Evolutionary conservation across 2,888 invertebrate species (phyloP), one percentile per base, ranked within the genome.

Genomic region (Lycophotia porphyrea): DNA sequence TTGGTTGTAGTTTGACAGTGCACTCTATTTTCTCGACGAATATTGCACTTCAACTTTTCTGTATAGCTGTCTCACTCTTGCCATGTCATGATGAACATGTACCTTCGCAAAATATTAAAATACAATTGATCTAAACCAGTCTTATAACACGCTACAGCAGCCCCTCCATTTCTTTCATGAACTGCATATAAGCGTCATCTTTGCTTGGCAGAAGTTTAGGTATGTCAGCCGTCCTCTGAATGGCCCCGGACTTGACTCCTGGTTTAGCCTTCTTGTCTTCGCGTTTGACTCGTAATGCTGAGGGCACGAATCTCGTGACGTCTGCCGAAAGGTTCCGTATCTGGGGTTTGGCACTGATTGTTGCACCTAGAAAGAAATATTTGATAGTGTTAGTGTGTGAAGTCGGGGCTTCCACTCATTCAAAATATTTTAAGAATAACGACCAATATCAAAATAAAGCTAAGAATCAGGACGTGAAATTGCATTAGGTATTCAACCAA

Each of bases 121-220:
- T 63, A 47, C 9, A 61, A 79, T 74, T 74, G 55, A 74, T 74
- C 39, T 72, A 79, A 34, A 76, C 34, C 52, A 79, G 85, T 82
- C 82, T 72, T 75, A n/a, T 36, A 61, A 15, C 52, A 36, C 55
- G 60, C 67, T 97, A 99, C 92, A 99, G 97, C 44, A 99, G 96
- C 69, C 98, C 99, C 92, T 99, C 98, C 99, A 99, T 99, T 96
- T 99, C 99, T 93, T 98, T 98, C 99, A 99, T 99, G 93, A 99
- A 99, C 93, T 99, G 99, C 97, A 99, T 98, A 91, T 99, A 99
- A 21, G 99, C 99, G 92, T 99, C 99, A 92, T 99, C 99, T 93
- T 99, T 99, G 76, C 98, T 99, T 0, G 97, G 97, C 5, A 91
- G 93, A 80, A 95, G 96, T 76, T 96, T 96, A 3, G 95, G 95